phyloP scores from a whole-genome alignment of 2,113 vertebrate genomes.

The Mohoua ochrocephala region DNA sequence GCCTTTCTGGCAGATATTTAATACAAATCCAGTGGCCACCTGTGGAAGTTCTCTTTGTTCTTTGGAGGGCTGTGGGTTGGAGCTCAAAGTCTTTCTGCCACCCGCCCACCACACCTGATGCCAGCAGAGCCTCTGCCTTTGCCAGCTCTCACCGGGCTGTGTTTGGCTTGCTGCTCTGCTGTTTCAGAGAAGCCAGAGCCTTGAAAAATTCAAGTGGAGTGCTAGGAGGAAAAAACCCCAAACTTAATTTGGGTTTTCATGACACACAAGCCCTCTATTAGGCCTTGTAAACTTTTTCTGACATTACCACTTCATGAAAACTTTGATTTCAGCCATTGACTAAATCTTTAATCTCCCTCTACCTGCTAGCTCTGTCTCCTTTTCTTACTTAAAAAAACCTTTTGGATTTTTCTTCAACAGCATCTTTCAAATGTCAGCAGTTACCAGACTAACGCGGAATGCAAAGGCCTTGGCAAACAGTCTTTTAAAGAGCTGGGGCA shows the following conservation, averaged over 20 bases:
- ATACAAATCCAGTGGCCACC: background rate
- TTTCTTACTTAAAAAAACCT: constrained; percentile 43
- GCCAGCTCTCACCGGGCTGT: background rate
- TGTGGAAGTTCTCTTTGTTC: background rate
- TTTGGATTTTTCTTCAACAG: constrained; percentile 34
- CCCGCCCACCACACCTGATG: accelerated
- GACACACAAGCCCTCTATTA: constrained; percentile 26
- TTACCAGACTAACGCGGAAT: constrained; percentile 31
- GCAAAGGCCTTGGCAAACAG: constrained; percentile 56
- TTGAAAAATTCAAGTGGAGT: constrained; percentile 4
- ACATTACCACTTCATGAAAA: constrained; percentile 52
- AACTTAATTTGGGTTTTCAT: constrained; percentile 28
- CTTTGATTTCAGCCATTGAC: constrained; percentile 51
- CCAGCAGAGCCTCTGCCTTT: background rate
- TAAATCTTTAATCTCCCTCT: constrained; percentile 50
- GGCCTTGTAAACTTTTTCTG: constrained; percentile 53
- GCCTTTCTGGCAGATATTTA: background rate
- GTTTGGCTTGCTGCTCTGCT: background rate
- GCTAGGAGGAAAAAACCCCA: background rate
- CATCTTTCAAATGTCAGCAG: constrained; percentile 65
- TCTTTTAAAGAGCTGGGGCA: constrained; percentile 38
- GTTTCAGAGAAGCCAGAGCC: background rate
- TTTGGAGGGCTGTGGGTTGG: background rate
- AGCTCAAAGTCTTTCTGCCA: background rate
- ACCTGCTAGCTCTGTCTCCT: constrained; percentile 19